Percentiles rank a stretch among this genome's conserved stretches.
Evolutionary conservation across 2,113 vertebrate genomes (phyloP).

Genomic region (Mugil cephalus): DNA sequence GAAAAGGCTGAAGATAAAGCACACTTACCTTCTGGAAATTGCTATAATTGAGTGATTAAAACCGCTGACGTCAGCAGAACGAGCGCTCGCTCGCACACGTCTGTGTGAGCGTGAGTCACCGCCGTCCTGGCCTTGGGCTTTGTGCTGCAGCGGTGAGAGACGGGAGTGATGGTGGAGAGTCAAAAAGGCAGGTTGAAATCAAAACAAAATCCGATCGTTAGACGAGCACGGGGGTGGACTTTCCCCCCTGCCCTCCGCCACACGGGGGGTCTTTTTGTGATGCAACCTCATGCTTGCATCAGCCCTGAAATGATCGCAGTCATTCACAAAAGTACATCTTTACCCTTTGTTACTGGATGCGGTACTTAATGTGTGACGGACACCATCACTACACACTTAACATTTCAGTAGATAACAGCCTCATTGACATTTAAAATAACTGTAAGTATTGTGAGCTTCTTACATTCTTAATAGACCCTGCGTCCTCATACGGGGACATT

Average conservation of each 20-base stretch:
- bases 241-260: constrained; percentile 1
- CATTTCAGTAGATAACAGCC: no score
- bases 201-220: constrained; percentile 24
- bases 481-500: no score
- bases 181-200: background rate
- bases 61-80: constrained; percentile 61
- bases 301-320: no score
- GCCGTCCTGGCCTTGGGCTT: constrained; percentile 55
- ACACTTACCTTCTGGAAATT: constrained; percentile 49
- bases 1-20: constrained; percentile 36
- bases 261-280: constrained; percentile 2
- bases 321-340: no score
- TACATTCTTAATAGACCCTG: no score
- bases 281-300: background rate
- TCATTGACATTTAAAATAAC: no score
- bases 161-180: constrained; percentile 17
- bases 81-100: constrained; percentile 39
- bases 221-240: constrained; percentile 5
- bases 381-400: no score
- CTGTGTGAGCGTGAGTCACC: constrained; percentile 66
- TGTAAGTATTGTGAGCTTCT: no score
- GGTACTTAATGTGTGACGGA: no score
- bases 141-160: constrained; percentile 45
- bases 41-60: constrained; percentile 70
- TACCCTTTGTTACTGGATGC: no score